Conservation (phyloP, 2,113 vertebrate species). For the Equus przewalskii region DNA sequence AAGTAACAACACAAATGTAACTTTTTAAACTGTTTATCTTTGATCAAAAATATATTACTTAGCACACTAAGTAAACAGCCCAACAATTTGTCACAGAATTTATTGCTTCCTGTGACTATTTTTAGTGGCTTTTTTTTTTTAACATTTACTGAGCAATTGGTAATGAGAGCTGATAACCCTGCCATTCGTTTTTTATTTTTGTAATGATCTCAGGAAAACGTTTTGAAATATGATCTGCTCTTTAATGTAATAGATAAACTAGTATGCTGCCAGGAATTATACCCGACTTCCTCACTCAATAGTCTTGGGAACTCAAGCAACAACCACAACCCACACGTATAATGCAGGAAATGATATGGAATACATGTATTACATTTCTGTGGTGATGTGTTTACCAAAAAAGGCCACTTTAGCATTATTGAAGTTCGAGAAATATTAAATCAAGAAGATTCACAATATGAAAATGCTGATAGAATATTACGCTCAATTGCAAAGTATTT, state of each 20-base stretch:
- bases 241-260: constrained; percentile 87
- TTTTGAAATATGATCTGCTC: constrained; percentile 88
- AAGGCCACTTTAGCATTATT: constrained; percentile 33
- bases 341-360: constrained; percentile 81
- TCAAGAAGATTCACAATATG: neutral
- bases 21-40: constrained; percentile 93
- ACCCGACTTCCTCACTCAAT: constrained; percentile 86
- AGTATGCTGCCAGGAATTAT: constrained; percentile 86
- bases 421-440: neutral
- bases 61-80: constrained; percentile 90
- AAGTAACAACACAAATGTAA: constrained; percentile 89
- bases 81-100: constrained; percentile 91
- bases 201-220: constrained; percentile 84
- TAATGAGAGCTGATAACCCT: constrained; percentile 87
- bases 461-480: neutral
- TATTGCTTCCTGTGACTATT: constrained; percentile 92
- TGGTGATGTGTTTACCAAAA: constrained; percentile 57
- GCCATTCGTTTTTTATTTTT: constrained; percentile 88
- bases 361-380: constrained; percentile 75
- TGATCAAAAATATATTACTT: constrained; percentile 93
- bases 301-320: constrained; percentile 88
- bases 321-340: constrained; percentile 83
- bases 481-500: neutral
- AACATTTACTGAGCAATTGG: constrained; percentile 85
- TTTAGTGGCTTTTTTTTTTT: constrained; percentile 83